Conservation (phyloP, 2,888 invertebrate genomes). For the Amiota minor region DNA sequence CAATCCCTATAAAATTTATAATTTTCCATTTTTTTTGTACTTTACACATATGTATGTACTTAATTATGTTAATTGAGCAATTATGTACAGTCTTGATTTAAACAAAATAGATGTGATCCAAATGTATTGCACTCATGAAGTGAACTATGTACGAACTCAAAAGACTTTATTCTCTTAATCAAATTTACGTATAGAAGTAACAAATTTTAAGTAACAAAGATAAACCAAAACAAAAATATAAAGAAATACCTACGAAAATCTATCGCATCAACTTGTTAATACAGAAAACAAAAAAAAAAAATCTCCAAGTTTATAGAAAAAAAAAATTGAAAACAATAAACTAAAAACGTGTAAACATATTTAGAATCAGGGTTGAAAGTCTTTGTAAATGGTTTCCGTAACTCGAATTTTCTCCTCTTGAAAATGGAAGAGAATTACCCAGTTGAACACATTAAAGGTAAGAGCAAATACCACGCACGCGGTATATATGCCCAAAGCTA, state of each 20-base stretch:
- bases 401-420: conserved; percentile 67
- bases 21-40: background rate
- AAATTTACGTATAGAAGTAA: background rate
- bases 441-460: conserved; percentile 92
- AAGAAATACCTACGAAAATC: background rate
- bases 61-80: background rate
- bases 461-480: conserved; percentile 95
- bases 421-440: conserved; percentile 69
- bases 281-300: conserved; percentile 50
- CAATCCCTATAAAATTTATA: too few species aligned
- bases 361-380: conserved; percentile 64
- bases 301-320: conserved; percentile 49
- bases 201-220: conserved; percentile 11
- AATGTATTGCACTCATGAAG: conserved; percentile 22
- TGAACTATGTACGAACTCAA: background rate
- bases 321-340: conserved; percentile 24
- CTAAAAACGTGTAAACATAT: background rate
- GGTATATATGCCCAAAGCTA: conserved; percentile 92
- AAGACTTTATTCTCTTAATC: conserved; percentile 16
- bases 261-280: conserved; percentile 6
- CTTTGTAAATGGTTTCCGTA: conserved; percentile 68
- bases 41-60: background rate
- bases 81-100: background rate
- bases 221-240: conserved; percentile 9
- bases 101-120: background rate